A percentile compares a stretch with the other conserved stretches of the same genome.
These are phyloP conservation scores for Bombylius major DNA, from an alignment of 2,888 invertebrate species.

Conservation along the genomic window DNA sequence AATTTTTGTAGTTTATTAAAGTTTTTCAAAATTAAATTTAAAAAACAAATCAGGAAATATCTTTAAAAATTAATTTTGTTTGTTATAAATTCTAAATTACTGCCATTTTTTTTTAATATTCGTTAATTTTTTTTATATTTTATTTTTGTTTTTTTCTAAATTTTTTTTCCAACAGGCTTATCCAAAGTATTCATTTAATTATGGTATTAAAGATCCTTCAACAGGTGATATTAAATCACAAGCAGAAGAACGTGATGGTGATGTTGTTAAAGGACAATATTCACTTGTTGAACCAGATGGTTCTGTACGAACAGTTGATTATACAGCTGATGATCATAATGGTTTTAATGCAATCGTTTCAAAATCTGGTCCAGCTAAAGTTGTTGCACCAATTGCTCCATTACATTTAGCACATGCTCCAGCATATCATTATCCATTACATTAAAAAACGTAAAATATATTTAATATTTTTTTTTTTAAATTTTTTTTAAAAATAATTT, in stretches of 20 bases:
- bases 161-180: constrained; percentile 41
- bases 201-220: constrained; percentile 57
- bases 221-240: constrained; percentile 62
- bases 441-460: constrained; percentile 5
- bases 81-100: too few species aligned
- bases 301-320: constrained; percentile 44
- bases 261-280: constrained; percentile 58
- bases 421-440: constrained; percentile 34
- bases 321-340: constrained; percentile 55
- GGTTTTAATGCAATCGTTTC: constrained; percentile 61
- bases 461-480: neutral
- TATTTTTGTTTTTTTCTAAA: neutral
- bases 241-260: constrained; percentile 55
- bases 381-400: constrained; percentile 30
- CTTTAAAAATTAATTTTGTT: too few species aligned
- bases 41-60: too few species aligned
- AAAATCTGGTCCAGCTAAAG: constrained; percentile 46
- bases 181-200: constrained; percentile 57
- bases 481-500: neutral
- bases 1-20: neutral
- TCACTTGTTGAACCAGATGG: constrained; percentile 40
- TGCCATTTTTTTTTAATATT: too few species aligned
- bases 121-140: neutral
- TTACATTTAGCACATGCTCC: constrained; percentile 35
- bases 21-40: too few species aligned